A percentile compares a stretch with the other conserved stretches of the same genome.
Evolutionary conservation across 2,888 invertebrate species (phyloP).

Genomic region (Acrocyrtus sp.): DNA sequence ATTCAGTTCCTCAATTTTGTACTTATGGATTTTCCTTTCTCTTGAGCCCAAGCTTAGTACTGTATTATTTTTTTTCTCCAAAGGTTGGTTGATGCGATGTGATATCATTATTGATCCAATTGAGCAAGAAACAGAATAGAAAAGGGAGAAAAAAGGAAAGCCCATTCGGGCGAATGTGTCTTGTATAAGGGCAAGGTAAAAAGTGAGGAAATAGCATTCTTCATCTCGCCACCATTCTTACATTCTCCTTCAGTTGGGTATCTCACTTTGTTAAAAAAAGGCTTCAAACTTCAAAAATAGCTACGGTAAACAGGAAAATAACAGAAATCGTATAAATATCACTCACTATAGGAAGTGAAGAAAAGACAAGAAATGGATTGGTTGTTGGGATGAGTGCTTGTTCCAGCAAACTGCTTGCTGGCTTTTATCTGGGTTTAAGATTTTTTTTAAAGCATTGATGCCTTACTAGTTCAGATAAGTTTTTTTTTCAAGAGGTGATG

Average conservation of each 20-base stretch:
- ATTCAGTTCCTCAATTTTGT: no score
- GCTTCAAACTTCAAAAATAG: background rate
- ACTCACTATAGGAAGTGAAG: no score
- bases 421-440: constrained; percentile 27
- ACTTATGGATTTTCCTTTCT: no score
- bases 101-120: constrained; percentile 49
- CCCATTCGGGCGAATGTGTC: background rate
- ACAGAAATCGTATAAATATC: no score
- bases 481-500: background rate
- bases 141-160: background rate
- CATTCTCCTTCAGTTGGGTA: background rate
- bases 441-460: constrained; percentile 6
- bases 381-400: constrained; percentile 7
- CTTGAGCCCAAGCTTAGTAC: no score
- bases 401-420: constrained; percentile 4
- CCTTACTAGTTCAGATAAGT: constrained; percentile 8
- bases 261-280: background rate
- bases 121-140: constrained; percentile 8
- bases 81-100: constrained; percentile 32
- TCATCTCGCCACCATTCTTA: background rate
- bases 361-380: constrained; percentile 30
- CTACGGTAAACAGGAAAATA: background rate
- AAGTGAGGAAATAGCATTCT: background rate
- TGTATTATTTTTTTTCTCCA: no score
- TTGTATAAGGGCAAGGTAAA: background rate